Base-by-base conservation (phyloP, 2,888 invertebrate genomes). In the Cephus sareptanus region DNA sequence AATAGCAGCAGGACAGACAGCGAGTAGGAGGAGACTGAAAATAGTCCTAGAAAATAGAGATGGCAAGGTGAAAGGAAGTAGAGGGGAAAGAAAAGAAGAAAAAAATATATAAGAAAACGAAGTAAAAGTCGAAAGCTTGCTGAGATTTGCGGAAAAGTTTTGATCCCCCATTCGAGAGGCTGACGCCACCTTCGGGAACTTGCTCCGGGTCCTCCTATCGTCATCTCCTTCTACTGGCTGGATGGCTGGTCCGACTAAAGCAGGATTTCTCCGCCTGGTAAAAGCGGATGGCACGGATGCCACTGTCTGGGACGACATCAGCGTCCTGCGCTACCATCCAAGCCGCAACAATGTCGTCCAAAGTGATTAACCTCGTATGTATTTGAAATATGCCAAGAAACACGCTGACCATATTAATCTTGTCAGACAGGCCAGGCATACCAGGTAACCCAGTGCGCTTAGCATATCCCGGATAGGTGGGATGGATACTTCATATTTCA, bases 321-420 rank as follows among this genome's bases (percentile, higher is more conserved):
- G 56, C 23, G 23, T 23, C 23, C 56, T 56, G 9, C 9, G 9
- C 9, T 56, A 56, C 23, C 56, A 56, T 23, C 34, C 79, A 34
- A 68, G 56, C 76, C 76, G 82, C 87, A 87, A 85, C 85, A 88
- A 89, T 89, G 88, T 86, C 83, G 83, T 76, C 76, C 78, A 78
- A 88, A 85, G 86, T 89, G 89, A 90, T 90, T 90, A 89, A 89
- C 88, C 88, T 86, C 79, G 78, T 83, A 89, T 89, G 87, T 89
- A 89, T 89, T 83, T 86, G 85, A 89, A 89, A 87, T 87, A 89
- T 87, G 86, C 85, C 87, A 89, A 90, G 89, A 89, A 90, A 89
- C 87, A 88, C 81, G 87, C 87, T 88, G 87, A 86, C 87, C 89
- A 87, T 87, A 88, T 88, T 89, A 88, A 88, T 89, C 87, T 88